Evolutionary conservation across 1,140 invertebrate species (phyloP), one percentile per base, ranked within the genome.

Genomic region (Drosophila hydei): DNA sequence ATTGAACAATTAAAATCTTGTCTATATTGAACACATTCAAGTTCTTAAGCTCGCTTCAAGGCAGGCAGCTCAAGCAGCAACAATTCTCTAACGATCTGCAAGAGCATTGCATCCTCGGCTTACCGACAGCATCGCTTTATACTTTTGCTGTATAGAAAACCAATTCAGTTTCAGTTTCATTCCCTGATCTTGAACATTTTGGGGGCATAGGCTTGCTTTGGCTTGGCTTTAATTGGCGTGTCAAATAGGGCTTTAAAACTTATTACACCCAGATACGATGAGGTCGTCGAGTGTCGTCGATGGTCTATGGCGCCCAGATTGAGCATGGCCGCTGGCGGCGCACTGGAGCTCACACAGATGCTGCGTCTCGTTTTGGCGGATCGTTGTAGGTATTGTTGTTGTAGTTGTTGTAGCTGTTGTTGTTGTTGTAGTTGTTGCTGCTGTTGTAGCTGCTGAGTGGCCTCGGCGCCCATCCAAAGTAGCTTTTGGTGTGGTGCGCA

Each of bases 231-330:
- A 23, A 42, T 14, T 52, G 18, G 45, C 47, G n/a, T 19, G 56
- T 59, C 45, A 45, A 60, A 55, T 21, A 76, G 71, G 59, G 47
- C 38, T 58, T 60, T 62, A 67, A 69, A 69, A 52, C 70, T 71
- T 69, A 79, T 91, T 91, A 91, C 90, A 87, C 90, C 85, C 81
- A 91, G 74, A 68, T 90, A 91, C 51, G 90, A 90, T 73, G 90
- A 77, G 58, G 87, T 89, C 36, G 90, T 89, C 36, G 90, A 91
- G 69, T 91, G 90, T 25, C 90, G 72, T 9, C 90, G 76, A 54
- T 90, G 78, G 60, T 85, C 72, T 51, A 77, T 71, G 56, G 67
- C 64, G 48, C 64, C 71, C 69, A 72, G 38, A 52, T 79, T 74
- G 23, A 79, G 67, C 71, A 72, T 79, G 12, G 78, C 75, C 30